Evolutionary conservation across 2,113 vertebrate species (phyloP), one percentile per base, ranked within the genome.

Genomic region (Oceanites oceanicus): DNA sequence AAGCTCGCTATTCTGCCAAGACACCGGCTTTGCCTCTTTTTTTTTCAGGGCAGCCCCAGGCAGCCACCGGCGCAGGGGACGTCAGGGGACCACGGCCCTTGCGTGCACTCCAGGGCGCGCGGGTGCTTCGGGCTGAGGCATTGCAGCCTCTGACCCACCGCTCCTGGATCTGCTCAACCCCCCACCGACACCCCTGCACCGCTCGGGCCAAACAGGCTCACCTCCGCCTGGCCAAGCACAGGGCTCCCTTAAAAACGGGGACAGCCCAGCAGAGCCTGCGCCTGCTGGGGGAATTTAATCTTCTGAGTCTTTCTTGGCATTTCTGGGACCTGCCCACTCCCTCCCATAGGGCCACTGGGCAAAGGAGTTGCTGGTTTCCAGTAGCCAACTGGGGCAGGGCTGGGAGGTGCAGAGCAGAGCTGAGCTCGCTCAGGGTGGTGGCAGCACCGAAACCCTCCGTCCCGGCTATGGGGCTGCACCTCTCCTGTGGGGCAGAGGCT

Each of bases 81-180:
- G 1, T 7, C 1, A 1, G n/a, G 29, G 56, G n/a, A 45, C 34
- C 19, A 9, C 3, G 0, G 27, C 45, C 18, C 25, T 36, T 20
- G 44, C 4, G 1, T 6, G 40, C 2, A 1, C 49, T 27, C 74
- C 4, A 7, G 40, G 70, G 20, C 4, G 4, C 1, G 6, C 3
- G 10, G 80, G 32, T 30, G 56, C 67, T 44, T 10, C 2, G 5
- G 55, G 73, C 32, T 32, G 53, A 26, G 32, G 36, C 20, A 10
- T 1, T 19, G 36, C 80, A 52, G 66, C 61, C 61, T 36, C 62
- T 18, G 42, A 40, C 4, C 59, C 27, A 14, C 20, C 4, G 1
- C 47, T 72, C 56, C 70, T 22, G 45, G 42, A 26, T 32, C 45
- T 47, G 56, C 75, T 75, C 71, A 49, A 3, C 13, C 8, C 29